These are phyloP conservation scores for Calephelis perditalis DNA, from an alignment of 2,888 invertebrate species.

Conservation along the genomic window DNA sequence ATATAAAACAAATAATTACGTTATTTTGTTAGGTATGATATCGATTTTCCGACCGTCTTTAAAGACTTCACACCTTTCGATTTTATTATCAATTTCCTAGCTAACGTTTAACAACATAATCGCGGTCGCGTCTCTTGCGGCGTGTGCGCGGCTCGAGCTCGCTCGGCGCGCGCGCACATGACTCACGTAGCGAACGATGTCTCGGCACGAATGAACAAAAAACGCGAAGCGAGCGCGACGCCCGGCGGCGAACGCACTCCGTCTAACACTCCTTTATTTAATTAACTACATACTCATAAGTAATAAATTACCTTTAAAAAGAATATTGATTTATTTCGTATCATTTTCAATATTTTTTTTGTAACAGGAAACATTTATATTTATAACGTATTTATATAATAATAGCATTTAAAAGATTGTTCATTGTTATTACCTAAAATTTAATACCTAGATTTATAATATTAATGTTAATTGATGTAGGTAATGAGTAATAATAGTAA, in stretches of 20 bases:
- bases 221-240: slow-evolving; percentile 69
- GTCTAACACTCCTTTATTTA: slow-evolving; percentile 72
- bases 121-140: slow-evolving; percentile 68
- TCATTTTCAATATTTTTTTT: slow-evolving; percentile 76
- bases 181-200: slow-evolving; percentile 57
- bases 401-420: slow-evolving; percentile 80
- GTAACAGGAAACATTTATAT: slow-evolving; percentile 80
- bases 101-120: slow-evolving; percentile 76
- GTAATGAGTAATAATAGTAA: slow-evolving; percentile 73
- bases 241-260: slow-evolving; percentile 61
- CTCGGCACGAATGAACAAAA: slow-evolving; percentile 63
- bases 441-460: slow-evolving; percentile 77
- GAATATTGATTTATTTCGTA: slow-evolving; percentile 78
- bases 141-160: slow-evolving; percentile 38
- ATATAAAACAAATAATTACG: slow-evolving; percentile 78
- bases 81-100: slow-evolving; percentile 78
- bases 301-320: slow-evolving; percentile 77
- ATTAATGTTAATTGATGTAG: slow-evolving; percentile 78
- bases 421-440: slow-evolving; percentile 79
- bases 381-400: slow-evolving; percentile 80
- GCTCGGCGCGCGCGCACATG: slow-evolving; percentile 29
- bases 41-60: slow-evolving; percentile 72
- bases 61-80: slow-evolving; percentile 74
- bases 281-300: slow-evolving; percentile 77
- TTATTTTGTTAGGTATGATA: slow-evolving; percentile 78